Evolutionary conservation across 2,888 invertebrate genomes (phyloP), one percentile per base, ranked within the genome.

Genomic region (Geophilus truncorum): DNA sequence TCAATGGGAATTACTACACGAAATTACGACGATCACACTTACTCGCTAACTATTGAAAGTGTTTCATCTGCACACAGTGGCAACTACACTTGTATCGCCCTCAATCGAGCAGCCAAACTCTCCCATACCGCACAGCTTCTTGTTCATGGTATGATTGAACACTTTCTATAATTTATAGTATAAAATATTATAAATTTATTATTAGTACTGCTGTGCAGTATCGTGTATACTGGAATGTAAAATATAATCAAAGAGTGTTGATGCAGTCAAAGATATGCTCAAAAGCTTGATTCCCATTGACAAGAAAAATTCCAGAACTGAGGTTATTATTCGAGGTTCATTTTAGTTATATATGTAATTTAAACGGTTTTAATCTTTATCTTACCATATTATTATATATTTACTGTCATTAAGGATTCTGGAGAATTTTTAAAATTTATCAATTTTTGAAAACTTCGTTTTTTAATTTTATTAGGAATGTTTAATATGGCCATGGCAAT

Each of bases 71-170:
- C 9, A 25, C 76, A 76, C 76, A 32, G 30, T 28, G 76, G 76
- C 34, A 76, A 76, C 76, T 76, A 32, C 30, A 76, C 76, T 12
- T 76, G 76, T 18, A 6, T 76, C 12, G 76, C 76, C 4, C 25
- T 28, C 76, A 76, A 76, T 34, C 9, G 15, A 34, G 76, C 78
- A 10, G 78, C 36, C 2, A 36, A 7, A 36, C n/a, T 25, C n/a
- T 36, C 40, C 1, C 78, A 78, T 36, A 78, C 78, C 2, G 78
- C 78, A 18, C 36, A 78, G 40, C 78, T 78, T 15, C 15, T 78
- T 21, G 78, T 78, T 10, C 40, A 78, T 40, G 78, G 78, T 78
- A 78, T 7, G 12, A 21, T 3, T 10, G n/a, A 76, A 76, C 15
- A 18, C 18, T 10, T 18, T 25, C 9, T 1, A 28, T 6, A 9